A percentile compares a stretch with the other conserved stretches of the same genome.
Evolutionary conservation across 2,888 invertebrate genomes (phyloP).

Genomic region (Dasypolia templi): DNA sequence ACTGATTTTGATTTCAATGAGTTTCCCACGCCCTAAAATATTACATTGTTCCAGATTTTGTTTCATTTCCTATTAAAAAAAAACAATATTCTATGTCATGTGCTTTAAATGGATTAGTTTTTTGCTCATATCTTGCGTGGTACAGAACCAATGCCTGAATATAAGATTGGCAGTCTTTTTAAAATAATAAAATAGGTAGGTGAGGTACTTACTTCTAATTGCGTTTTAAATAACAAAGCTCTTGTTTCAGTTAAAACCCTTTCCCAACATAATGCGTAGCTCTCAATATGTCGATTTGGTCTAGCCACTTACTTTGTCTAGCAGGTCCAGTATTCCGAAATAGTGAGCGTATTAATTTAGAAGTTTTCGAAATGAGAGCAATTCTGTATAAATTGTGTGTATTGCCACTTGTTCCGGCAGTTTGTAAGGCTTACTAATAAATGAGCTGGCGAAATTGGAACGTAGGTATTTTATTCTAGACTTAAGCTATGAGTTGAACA

Average conservation of each 20-base stretch:
- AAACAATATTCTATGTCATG: background rate
- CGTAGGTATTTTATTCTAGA: background rate
- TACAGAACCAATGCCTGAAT: background rate
- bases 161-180: background rate
- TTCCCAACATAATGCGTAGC: background rate
- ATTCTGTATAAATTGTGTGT: constrained; percentile 53
- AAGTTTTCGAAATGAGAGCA: constrained; percentile 55
- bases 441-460: constrained; percentile 30
- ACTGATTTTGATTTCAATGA: background rate
- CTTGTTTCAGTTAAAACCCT: background rate
- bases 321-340: constrained; percentile 50
- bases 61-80: background rate
- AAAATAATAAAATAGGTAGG: background rate
- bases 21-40: background rate
- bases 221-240: background rate
- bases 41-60: background rate
- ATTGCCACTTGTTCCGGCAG: constrained; percentile 53
- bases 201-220: background rate
- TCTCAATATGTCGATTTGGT: constrained; percentile 1
- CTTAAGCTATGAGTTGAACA: background rate
- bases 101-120: background rate
- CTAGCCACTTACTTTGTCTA: constrained; percentile 32
- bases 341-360: constrained; percentile 50
- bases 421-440: constrained; percentile 30
- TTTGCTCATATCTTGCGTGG: no score